Conservation (phyloP, 1,140 invertebrate species). For the Drosophila nikananu region DNA sequence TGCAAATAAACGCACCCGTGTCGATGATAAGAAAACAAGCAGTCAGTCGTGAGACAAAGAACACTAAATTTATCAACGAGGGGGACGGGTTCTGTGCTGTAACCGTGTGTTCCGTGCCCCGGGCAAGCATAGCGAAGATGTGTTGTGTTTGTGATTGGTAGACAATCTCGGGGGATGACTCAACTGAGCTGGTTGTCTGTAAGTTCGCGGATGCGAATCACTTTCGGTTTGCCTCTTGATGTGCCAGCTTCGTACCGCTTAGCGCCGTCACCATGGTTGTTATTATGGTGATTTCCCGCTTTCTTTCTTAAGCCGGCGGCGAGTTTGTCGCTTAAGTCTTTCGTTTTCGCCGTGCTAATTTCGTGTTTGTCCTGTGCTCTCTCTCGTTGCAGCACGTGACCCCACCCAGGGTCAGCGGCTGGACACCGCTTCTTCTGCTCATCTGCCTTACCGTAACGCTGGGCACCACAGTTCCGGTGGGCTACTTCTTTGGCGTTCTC, state of each 20-base stretch:
- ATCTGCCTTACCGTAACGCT: conserved; percentile 89
- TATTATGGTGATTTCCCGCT: conserved; percentile 55
- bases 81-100: conserved; percentile 26
- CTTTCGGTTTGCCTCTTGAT: conserved; percentile 34
- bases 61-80: conserved; percentile 31
- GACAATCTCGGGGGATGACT: conserved; percentile 16
- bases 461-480: conserved; percentile 93
- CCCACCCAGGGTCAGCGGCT: conserved; percentile 26
- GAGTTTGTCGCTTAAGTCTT: conserved; percentile 72
- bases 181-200: conserved; percentile 6
- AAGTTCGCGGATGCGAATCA: conserved; percentile 30
- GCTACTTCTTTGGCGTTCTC: conserved; percentile 95
- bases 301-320: conserved; percentile 1
- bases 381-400: conserved; percentile 54
- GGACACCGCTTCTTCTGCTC: conserved; percentile 64
- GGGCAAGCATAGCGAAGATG: conserved; percentile 4
- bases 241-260: conserved; percentile 19
- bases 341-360: conserved; percentile 40
- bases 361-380: conserved; percentile 9
- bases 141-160: conserved; percentile 19
- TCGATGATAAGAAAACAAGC: conserved; percentile 48
- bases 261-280: conserved; percentile 37
- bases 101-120: conserved; percentile 19
- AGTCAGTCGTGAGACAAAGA: conserved; percentile 24
- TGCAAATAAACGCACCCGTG: conserved; percentile 36